phyloP scores from a whole-genome alignment of 2,888 invertebrate species.

The Gymnocheta viridis region DNA sequence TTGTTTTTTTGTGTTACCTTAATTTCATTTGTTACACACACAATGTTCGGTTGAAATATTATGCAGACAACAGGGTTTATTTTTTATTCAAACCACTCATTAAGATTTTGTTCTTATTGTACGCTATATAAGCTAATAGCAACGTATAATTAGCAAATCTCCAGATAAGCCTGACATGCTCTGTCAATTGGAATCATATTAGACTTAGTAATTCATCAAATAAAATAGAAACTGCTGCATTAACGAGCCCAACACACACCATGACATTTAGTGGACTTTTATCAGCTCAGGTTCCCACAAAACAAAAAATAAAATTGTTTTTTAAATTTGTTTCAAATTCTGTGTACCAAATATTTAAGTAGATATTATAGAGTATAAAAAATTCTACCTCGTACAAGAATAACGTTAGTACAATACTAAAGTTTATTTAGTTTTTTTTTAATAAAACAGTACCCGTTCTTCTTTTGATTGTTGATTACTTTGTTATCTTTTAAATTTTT shows the following conservation, averaged over 20 bases:
- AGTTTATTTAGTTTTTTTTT: not conserved
- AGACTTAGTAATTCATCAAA: not conserved
- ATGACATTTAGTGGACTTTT: no score
- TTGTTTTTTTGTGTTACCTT: constrained; percentile 46
- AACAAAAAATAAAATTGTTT: not conserved
- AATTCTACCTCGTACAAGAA: not conserved
- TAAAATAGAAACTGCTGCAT: not conserved
- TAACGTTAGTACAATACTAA: not conserved
- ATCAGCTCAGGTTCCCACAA: not conserved
- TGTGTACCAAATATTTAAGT: not conserved
- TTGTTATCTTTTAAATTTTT: constrained; percentile 73
- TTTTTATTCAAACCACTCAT: not conserved
- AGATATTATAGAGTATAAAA: not conserved
- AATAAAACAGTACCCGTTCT: constrained; percentile 69
- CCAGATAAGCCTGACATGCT: not conserved
- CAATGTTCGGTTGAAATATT: constrained; percentile 63
- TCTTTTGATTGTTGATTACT: constrained; percentile 75
- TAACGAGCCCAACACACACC: no score
- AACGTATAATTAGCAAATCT: not conserved
- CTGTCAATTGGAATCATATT: not conserved
- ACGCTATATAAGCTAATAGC: not conserved
- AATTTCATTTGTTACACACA: constrained; percentile 38
- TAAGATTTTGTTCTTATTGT: constrained; percentile 1
- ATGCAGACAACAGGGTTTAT: constrained; percentile 30
- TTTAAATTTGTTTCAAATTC: not conserved